Base-by-base conservation (phyloP, 2,888 invertebrate species). In the Acleris holmiana region DNA sequence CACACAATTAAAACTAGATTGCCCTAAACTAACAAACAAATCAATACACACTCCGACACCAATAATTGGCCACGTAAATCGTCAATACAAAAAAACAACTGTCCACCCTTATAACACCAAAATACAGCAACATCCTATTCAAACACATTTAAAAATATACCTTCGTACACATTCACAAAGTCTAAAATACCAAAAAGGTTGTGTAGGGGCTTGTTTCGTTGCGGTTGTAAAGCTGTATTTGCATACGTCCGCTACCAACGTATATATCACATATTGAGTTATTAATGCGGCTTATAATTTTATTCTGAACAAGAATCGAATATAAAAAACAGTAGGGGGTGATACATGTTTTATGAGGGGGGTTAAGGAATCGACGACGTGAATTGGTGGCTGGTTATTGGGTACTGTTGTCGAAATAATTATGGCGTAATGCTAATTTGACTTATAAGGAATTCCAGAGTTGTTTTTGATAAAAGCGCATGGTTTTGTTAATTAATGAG, bases 311-410 rank as follows among this genome's bases (percentile, higher is more conserved):
- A 77, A 77, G 80, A 78, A 81, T 83, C 80, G 82, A 86, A 84
- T 88, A 91, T 90, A 90, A 91, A 90, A 91, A 86, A 80, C 91
- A 79, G 86, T 89, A 76, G 91, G 91, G 91, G 91, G 88, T 72
- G 73, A 71, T 72, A 73, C 72, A 79, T 86, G 80, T 76, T 88
- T 89, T 88, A 89, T 86, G 79, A 80, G 77, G 63, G 63, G 75
- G 72, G 73, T 80, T 74, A 76, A 77, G 78, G 76, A 72, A 76
- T 76, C 76, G 86, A 78, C 75, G 83, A 83, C 79, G 79, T 72
- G 74, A 73, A 76, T 71, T 78, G 35, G 75, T 77, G 74, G 75
- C 35, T 35, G 35, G 10, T 13, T 35, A 35, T 35, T 35, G 29
- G 73, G 44, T 72, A 78, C 72, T 66, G 71, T 61, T 58, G 23